phyloP scores from a whole-genome alignment of 2,888 invertebrate species.

The Archips xylosteana region DNA sequence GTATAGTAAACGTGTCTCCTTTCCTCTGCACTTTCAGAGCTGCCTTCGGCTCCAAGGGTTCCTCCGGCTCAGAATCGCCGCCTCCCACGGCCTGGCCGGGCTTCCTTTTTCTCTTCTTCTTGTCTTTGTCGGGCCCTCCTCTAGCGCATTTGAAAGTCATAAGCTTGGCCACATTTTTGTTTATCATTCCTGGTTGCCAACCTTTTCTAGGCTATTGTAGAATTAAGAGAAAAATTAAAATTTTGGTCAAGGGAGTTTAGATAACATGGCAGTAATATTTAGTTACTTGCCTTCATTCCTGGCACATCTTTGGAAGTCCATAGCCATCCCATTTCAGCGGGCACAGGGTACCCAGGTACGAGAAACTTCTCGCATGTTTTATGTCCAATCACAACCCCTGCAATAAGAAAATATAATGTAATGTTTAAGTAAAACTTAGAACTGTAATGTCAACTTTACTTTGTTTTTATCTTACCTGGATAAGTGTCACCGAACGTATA shows the following conservation, averaged over 20 bases:
- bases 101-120: constrained; percentile 68
- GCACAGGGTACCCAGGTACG: constrained; percentile 81
- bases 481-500: constrained; percentile 82
- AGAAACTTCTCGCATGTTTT: constrained; percentile 78
- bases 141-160: constrained; percentile 78
- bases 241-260: neutral
- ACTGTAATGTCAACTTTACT: neutral
- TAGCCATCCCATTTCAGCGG: constrained; percentile 88
- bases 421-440: neutral
- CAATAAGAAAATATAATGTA: constrained; percentile 6
- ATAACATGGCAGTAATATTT: neutral
- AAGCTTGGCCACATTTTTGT: constrained; percentile 76
- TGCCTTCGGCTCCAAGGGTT: constrained; percentile 85
- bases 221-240: constrained; percentile 15
- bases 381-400: constrained; percentile 83
- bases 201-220: constrained; percentile 73
- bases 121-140: constrained; percentile 69
- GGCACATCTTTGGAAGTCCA: constrained; percentile 82
- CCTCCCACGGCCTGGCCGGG: constrained; percentile 60
- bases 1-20: constrained; percentile 87
- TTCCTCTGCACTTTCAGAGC: constrained; percentile 88
- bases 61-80: constrained; percentile 77
- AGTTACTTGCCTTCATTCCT: constrained; percentile 66
- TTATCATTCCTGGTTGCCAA: constrained; percentile 85
- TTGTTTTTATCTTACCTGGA: constrained; percentile 68